phyloP scores from a whole-genome alignment of 2,113 vertebrate species.

The Cyanistes caeruleus region DNA sequence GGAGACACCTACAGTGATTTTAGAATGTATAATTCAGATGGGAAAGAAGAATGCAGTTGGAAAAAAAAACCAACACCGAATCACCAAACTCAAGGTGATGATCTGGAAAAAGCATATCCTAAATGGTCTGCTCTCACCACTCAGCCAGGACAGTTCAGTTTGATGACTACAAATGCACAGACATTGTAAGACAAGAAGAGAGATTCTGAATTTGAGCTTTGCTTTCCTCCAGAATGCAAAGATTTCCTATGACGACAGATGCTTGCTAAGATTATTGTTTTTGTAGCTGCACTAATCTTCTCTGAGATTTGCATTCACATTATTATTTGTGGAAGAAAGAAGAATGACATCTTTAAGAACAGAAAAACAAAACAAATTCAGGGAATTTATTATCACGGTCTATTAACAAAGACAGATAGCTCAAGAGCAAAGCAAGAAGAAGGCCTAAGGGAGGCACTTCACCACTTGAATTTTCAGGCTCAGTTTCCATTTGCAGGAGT shows the following conservation, averaged over 20 bases:
- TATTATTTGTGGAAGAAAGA: slow-evolving; percentile 1
- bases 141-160: background rate
- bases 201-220: background rate
- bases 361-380: background rate
- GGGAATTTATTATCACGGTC: background rate
- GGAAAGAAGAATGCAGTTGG: background rate
- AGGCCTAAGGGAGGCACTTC: background rate
- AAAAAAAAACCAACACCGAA: background rate
- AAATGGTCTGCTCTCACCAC: background rate
- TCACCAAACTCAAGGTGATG: background rate
- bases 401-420: background rate
- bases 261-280: background rate
- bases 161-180: background rate
- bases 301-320: background rate
- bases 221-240: background rate
- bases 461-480: background rate
- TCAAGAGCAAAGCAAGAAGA: background rate
- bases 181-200: background rate
- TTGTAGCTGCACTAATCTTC: background rate
- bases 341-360: background rate
- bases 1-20: background rate
- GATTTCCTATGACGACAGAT: background rate
- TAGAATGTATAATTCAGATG: too few relatives aligned
- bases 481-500: background rate
- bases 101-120: background rate